Conservation (phyloP, 2,888 invertebrate species). For the Endomychus coccineus region DNA sequence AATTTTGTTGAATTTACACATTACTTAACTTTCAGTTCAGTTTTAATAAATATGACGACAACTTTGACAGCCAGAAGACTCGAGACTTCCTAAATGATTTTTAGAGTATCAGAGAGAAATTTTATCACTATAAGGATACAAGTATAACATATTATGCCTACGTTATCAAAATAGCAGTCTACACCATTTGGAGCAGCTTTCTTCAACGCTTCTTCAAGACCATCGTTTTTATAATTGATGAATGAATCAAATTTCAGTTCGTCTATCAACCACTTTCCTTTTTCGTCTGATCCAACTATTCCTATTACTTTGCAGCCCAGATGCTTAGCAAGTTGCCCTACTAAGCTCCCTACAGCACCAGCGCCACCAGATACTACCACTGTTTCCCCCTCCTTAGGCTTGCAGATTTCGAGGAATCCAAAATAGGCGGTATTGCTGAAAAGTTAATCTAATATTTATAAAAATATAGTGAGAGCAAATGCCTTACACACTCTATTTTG, state of each 20-base stretch:
- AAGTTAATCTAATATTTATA: no score
- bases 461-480: no score
- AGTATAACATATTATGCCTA: constrained; percentile 44
- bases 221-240: constrained; percentile 63
- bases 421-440: constrained; percentile 65
- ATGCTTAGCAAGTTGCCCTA: constrained; percentile 72
- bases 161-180: constrained; percentile 73
- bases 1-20: no score
- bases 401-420: constrained; percentile 62
- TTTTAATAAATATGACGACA: no score
- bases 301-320: constrained; percentile 64
- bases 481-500: no score
- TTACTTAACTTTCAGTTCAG: no score
- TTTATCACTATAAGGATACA: no score
- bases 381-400: constrained; percentile 64
- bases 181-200: constrained; percentile 61
- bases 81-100: no score
- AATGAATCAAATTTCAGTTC: constrained; percentile 60
- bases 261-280: constrained; percentile 59
- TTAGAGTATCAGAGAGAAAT: no score
- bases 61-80: no score
- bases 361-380: constrained; percentile 69
- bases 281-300: constrained; percentile 63
- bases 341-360: constrained; percentile 70
- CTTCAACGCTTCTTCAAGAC: constrained; percentile 50